Conservation (phyloP, 2,888 invertebrate species). For the Listrodromus nycthemerus region DNA sequence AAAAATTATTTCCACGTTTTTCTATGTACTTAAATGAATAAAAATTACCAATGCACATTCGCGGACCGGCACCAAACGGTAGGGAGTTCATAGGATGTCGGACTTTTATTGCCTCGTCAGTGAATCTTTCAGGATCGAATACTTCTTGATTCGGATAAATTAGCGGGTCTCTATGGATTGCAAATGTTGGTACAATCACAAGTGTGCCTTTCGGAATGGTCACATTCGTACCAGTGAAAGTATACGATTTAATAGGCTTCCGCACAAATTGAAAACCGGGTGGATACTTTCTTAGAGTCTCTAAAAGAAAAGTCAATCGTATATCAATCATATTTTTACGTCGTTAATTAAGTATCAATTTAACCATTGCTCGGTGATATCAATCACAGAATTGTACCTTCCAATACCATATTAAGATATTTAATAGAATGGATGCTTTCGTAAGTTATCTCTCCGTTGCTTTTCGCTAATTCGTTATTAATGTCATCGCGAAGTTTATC, state of each 20-base stretch:
- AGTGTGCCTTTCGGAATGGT: conserved; percentile 61
- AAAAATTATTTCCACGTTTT: neutral
- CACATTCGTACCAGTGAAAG: conserved; percentile 54
- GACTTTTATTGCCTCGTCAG: conserved; percentile 67
- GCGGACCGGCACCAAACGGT: conserved; percentile 72
- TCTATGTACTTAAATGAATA: too few relatives aligned
- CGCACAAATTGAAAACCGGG: neutral
- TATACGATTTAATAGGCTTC: neutral
- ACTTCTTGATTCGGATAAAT: conserved; percentile 74
- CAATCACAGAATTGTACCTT: neutral
- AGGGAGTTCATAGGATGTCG: conserved; percentile 75
- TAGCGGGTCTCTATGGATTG: conserved; percentile 65
- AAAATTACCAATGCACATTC: too few relatives aligned
- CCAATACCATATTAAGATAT: neutral
- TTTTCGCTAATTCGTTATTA: conserved; percentile 70
- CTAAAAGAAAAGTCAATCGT: neutral
- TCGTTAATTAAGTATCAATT: too few relatives aligned
- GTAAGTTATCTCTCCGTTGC: conserved; percentile 79
- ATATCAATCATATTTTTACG: neutral
- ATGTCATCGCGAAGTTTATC: conserved; percentile 82
- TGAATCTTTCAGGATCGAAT: conserved; percentile 78
- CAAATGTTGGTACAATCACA: conserved; percentile 63
- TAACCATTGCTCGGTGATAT: neutral
- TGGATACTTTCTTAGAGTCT: neutral
- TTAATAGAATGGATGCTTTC: conserved; percentile 73